Base-by-base conservation (phyloP, 2,113 vertebrate genomes). In the Semicossyphus pulcher region DNA sequence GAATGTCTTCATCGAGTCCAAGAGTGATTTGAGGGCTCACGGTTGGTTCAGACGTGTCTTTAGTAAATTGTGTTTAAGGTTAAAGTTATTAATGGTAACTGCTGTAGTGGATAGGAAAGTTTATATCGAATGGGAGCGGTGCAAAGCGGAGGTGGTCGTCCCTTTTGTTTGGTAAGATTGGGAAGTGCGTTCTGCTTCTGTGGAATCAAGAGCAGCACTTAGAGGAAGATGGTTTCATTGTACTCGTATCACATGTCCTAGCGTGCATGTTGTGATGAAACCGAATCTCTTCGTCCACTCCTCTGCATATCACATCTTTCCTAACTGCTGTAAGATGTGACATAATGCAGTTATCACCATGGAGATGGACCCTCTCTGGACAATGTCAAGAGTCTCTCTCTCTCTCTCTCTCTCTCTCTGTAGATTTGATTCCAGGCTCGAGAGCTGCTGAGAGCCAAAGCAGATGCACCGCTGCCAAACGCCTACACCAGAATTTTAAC, bases 281-380 rank as follows among this genome's bases (percentile, higher is more conserved):
- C 63, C 49, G 48, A 72, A 69, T 62, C 62, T 63, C 66, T 57
- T 51, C 57, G 68, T 58, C 42, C 39, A 18, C 37, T 37, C 18
- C 42, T 56, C 53, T 73, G 47, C 41, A 51, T 72, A n/a, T 26
- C 49, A 39, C 44, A 41, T 39, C 64, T 81, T 51, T 52, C 65
- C 54, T 70, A 61, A 14, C 72, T 53, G 70, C 69, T 62, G 32
- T 66, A 42, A 64, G 68, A 80, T 78, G n/a, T 64, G 73, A 52
- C 45, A 48, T 86, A 67, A 86, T 82, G 78, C 80, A 64, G 49
- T 89, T 86, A 87, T 89, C 83, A 80, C 88, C 88, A 86, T 89
- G 88, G 88, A 77, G 80, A 77, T 12, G 57, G 74, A 72, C 76
- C 65, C 53, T 80, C 70, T 85, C 80, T 87, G 83, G 88, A 84